Percentiles rank a stretch among this genome's conserved stretches.
These are phyloP conservation scores for Sesia apiformis DNA, from an alignment of 2,888 invertebrate genomes.

Conservation along the genomic window DNA sequence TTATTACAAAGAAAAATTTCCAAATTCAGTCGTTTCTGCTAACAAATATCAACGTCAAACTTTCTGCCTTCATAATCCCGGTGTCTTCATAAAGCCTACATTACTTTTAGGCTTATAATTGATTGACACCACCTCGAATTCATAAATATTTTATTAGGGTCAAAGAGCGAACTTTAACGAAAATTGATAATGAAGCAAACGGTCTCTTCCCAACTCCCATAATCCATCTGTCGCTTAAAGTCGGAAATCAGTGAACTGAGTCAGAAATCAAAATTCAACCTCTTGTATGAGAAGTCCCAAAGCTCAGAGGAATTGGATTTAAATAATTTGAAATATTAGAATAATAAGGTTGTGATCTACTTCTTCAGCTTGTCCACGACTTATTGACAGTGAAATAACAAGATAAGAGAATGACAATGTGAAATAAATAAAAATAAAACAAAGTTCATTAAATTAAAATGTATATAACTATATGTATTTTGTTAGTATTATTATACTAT, in stretches of 20 bases:
- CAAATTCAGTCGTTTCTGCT: not conserved
- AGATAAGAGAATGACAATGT: too few relatives aligned
- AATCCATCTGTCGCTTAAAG: not conserved
- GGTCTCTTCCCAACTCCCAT: not conserved
- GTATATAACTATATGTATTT: too few relatives aligned
- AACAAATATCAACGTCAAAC: not conserved
- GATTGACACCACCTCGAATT: not conserved
- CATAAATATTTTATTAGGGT: not conserved
- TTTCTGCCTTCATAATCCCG: not conserved
- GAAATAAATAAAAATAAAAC: too few relatives aligned
- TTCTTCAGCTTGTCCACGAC: too few relatives aligned
- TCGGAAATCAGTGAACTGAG: not conserved
- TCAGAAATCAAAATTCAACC: not conserved
- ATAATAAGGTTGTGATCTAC: too few relatives aligned
- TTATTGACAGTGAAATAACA: too few relatives aligned
- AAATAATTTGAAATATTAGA: too few relatives aligned
- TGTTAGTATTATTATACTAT: too few relatives aligned
- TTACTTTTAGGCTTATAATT: not conserved
- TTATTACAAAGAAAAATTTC: not conserved
- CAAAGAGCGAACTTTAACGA: not conserved
- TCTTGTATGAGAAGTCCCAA: too few relatives aligned
- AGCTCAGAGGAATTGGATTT: too few relatives aligned
- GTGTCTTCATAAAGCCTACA: not conserved
- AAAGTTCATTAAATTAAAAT: too few relatives aligned
- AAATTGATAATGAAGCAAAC: not conserved